Percentiles rank a stretch among this genome's conserved stretches.
phyloP scores from a whole-genome alignment of 2,113 vertebrate species.

The Engraulis encrasicolus region DNA sequence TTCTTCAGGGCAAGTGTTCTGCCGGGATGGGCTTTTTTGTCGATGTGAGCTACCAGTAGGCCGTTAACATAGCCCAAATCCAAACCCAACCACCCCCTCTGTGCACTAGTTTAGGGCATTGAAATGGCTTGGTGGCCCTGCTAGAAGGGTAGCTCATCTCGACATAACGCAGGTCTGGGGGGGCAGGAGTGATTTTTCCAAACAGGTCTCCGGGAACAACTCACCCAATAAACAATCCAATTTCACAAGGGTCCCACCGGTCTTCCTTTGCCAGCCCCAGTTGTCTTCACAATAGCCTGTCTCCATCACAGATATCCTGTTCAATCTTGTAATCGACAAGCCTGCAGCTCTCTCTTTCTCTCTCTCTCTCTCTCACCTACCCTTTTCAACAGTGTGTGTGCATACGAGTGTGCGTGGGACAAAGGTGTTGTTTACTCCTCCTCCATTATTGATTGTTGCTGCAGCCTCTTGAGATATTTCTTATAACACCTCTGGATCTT shows the following conservation, averaged over 20 bases:
- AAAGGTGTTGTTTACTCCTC: neutral
- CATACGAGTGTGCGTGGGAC: too few relatives aligned
- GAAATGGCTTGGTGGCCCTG: too few relatives aligned
- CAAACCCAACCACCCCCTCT: too few relatives aligned
- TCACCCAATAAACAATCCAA: slow-evolving; percentile 21
- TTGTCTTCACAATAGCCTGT: neutral
- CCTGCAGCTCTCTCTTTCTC: neutral
- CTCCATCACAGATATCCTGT: neutral
- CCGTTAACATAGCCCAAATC: too few relatives aligned
- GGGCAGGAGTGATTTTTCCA: neutral
- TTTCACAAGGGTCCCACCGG: neutral
- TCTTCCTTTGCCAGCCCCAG: neutral
- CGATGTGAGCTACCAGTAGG: too few relatives aligned
- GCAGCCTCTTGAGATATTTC: neutral
- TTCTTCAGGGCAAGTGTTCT: neutral
- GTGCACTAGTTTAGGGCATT: too few relatives aligned
- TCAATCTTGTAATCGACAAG: neutral
- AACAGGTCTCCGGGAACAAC: neutral
- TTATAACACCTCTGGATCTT: neutral
- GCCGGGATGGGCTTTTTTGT: too few relatives aligned
- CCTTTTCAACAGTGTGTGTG: too few relatives aligned
- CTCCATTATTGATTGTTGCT: neutral
- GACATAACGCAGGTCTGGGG: neutral
- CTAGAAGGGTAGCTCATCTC: too few relatives aligned
- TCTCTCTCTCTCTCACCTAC: neutral